Base-by-base conservation (phyloP, 64 coral and sea anemone species). In the Montipora capricornis region DNA sequence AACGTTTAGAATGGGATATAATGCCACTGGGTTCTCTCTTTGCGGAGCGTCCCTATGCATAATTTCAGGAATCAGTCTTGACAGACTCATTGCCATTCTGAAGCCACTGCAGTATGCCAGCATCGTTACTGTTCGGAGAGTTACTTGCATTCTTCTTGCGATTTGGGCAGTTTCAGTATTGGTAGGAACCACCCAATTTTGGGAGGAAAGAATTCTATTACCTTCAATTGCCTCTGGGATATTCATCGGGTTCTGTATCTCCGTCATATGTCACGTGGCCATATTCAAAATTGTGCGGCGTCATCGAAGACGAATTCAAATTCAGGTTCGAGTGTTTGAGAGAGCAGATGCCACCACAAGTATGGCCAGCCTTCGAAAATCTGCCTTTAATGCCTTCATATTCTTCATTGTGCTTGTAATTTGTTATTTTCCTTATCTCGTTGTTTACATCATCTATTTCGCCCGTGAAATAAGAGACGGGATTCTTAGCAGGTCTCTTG, bases 361-460 rank as follows among this genome's bases (percentile, higher is more conserved):
- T 47, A 62, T 82, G 20, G 16, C 53, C 8, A 29, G 80, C 0
- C 80, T 82, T 8, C 57, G 60, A 5, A 82, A 62, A 57, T 82
- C 58, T 44, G 80, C 80, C 0, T 62, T 82, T 0, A 82, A 66
- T 55, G 24, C 80, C 16, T 82, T 82, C 66, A 62, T 82, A 62
- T 11, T 82, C 15, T 82, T 61, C 22, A 22, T 62, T 9, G 80
- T 82, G 5, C 80, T 82, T 1, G 13, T 82, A 1, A 44, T 82
- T 57, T 82, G 80, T 64, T 82, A 82, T 61, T 82, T 20, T 64
- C 80, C 80, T 13, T 82, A 82, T 82, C 58, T 82, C 5, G 80
- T 82, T 45, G 53, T 82, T 15, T 82, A 82, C 57, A 16, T 82
- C 1, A 12, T 82, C 3, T 29, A n/a, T 17, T 82, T 20, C 2